These are phyloP conservation scores for Phataginus tetradactyla DNA, from an alignment of 2,797 vertebrate genomes.

Conservation along the genomic window DNA sequence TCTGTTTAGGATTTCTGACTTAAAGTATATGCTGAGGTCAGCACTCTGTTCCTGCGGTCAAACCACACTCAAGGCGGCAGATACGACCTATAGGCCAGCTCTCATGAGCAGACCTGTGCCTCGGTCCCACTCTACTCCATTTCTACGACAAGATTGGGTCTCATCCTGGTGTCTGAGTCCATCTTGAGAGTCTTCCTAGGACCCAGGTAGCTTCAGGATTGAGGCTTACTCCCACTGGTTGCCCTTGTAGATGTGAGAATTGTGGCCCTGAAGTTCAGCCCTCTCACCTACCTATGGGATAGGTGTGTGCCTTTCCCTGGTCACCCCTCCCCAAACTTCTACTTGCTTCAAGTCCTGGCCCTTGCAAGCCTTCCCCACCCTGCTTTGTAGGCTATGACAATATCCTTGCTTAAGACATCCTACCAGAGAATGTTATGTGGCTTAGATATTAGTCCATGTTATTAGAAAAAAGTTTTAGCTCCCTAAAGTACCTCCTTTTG, in stretches of 20 bases:
- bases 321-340: too few species aligned
- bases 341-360: neutral
- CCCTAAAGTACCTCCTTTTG: neutral
- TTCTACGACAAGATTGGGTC: too few species aligned
- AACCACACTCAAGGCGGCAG: neutral
- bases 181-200: neutral
- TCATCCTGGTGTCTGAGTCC: neutral
- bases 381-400: neutral
- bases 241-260: neutral
- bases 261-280: neutral
- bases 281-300: neutral
- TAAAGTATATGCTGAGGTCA: neutral
- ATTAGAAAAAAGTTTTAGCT: neutral
- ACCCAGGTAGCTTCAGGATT: neutral
- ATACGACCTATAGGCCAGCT: neutral
- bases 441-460: neutral
- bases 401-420: neutral
- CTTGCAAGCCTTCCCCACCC: fast-evolving
- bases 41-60: neutral
- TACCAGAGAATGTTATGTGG: neutral
- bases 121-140: neutral
- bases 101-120: neutral
- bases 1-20: neutral
- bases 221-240: neutral
- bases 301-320: neutral